These are phyloP conservation scores for Plemyria rubiginata DNA, from an alignment of 2,888 invertebrate genomes.

Conservation along the genomic window DNA sequence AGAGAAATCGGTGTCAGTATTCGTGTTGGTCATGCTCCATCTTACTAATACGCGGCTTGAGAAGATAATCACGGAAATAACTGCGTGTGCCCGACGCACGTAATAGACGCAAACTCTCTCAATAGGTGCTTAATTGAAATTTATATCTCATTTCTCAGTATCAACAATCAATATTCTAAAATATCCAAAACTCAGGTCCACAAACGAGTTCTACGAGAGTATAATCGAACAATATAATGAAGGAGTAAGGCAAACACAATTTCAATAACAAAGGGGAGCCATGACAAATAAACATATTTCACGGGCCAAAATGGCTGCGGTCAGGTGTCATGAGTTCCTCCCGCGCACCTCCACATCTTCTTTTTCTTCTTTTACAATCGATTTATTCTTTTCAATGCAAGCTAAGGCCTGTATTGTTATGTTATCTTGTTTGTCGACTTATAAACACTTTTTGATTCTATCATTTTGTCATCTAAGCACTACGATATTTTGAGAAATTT, in stretches of 20 bases:
- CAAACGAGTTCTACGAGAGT: slow-evolving; percentile 79
- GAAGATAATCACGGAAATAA: slow-evolving; percentile 77
- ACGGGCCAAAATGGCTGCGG: slow-evolving; percentile 84
- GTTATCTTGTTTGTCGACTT: slow-evolving; percentile 55
- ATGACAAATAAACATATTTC: slow-evolving; percentile 85
- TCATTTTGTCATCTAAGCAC: slow-evolving; percentile 30
- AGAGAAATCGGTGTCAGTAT: slow-evolving; percentile 61
- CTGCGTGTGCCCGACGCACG: slow-evolving; percentile 57
- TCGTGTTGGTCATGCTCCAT: slow-evolving; percentile 56
- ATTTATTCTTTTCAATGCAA: slow-evolving; percentile 75
- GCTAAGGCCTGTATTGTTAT: slow-evolving; percentile 50
- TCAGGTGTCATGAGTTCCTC: slow-evolving; percentile 78
- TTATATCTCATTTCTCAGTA: slow-evolving; percentile 84
- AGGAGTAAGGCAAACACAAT: slow-evolving; percentile 84
- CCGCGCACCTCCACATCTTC: slow-evolving; percentile 56
- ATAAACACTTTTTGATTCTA: slow-evolving; percentile 38
- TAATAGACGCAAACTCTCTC: slow-evolving; percentile 66
- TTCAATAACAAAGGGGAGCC: slow-evolving; percentile 83
- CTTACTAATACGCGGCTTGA: slow-evolving; percentile 56
- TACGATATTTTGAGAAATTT: background rate
- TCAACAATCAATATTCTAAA: slow-evolving; percentile 84
- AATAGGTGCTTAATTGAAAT: slow-evolving; percentile 83
- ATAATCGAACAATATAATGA: slow-evolving; percentile 84
- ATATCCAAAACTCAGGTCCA: slow-evolving; percentile 76
- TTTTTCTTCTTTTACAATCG: slow-evolving; percentile 77